Percentiles rank a stretch among this genome's conserved stretches.
Conservation (phyloP, 2,113 vertebrate species). For the Etia nguti region DNA sequence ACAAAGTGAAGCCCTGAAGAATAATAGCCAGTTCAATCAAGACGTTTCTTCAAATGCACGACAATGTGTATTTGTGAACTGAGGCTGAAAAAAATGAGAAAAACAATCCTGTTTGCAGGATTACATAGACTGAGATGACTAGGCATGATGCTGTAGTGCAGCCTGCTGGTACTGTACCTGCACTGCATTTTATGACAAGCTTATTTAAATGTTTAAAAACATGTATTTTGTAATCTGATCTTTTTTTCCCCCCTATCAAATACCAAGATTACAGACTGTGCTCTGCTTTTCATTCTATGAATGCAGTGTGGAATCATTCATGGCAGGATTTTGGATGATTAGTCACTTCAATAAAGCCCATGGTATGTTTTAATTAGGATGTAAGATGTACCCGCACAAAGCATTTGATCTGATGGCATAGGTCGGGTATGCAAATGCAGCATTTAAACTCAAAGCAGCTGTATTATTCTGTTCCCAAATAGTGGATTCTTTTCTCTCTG, state of each 20-base stretch:
- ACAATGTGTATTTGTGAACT: background rate
- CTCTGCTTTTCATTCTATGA: background rate
- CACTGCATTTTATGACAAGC: background rate
- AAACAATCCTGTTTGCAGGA: background rate
- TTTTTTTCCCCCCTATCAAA: accelerated
- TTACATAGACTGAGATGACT: background rate
- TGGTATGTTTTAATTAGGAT: background rate
- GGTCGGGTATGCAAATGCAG: background rate
- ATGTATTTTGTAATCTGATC: background rate
- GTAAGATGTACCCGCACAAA: background rate
- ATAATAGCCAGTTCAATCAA: background rate
- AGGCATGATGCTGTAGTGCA: background rate
- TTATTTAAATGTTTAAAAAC: background rate
- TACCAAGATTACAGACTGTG: background rate
- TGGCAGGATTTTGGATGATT: background rate
- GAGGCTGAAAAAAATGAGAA: background rate
- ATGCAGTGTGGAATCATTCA: background rate
- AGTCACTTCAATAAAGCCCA: background rate
- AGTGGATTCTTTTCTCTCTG: background rate
- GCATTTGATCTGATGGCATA: background rate
- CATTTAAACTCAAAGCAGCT: background rate
- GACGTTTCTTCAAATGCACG: background rate
- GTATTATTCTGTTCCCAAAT: background rate
- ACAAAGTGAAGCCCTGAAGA: background rate
- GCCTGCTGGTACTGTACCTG: conserved; percentile 24